Base-by-base conservation (phyloP, 2,888 invertebrate genomes). In the Drosophila lutescens region DNA sequence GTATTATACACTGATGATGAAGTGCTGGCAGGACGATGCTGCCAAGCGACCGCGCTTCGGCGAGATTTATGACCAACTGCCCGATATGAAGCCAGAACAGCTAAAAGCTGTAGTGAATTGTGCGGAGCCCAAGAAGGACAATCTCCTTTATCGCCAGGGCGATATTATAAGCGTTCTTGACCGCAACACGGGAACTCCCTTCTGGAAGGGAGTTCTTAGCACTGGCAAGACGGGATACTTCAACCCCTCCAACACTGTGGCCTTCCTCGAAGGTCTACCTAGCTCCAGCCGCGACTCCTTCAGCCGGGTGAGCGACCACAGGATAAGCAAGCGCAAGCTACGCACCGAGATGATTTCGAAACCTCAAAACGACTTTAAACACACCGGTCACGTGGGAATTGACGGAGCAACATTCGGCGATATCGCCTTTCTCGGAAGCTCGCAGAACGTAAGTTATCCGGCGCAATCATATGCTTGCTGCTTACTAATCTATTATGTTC, bases 351-450 rank as follows among this genome's bases (percentile, higher is more conserved):
- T 98, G 98, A 99, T 99, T 88, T 98, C 98, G 51, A 96, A 97
- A 69, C 99, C 99, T 0, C 98, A 99, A 91, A 98, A 98, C 41
- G 99, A 99, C 91, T 95, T 99, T 20, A 97, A 98, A 88, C 99
- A 99, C 91, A 99, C 98, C 0, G 94, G 95, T 0, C 99, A 99
- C 91, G 98, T 99, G 12, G 99, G 99, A 0, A 94, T 98, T 46
- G 99, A 99, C 91, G 99, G 99, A 0, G 98, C 98, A 32, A 97
- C 97, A 90, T 99, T 99, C 92, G 99, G 99, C 2, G 98, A 99
- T 92, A 95, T 99, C 67, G 93, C 94, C 4, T 94, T 94, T 82
- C 90, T 94, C 17, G 92, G 92, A 49, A 92, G 90, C 70, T 90
- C 92, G 3, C 92, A 92, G 79, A 92, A 90, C 80, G 92, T 92